Base-by-base conservation (phyloP, 2,113 vertebrate genomes). In the Hippocampus barbouri region DNA sequence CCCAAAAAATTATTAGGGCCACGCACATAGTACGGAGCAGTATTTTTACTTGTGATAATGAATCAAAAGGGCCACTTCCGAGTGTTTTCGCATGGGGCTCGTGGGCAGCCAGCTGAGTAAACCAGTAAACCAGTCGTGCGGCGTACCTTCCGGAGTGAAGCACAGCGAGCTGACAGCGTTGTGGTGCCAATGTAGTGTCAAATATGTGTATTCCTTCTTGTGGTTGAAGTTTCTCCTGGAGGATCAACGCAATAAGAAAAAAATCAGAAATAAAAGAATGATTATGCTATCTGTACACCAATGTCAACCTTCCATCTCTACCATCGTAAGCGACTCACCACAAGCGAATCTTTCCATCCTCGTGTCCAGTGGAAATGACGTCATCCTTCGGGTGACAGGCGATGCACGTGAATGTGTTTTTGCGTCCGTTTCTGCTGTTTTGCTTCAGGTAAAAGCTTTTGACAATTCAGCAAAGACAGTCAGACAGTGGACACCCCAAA, bases 291-390 rank as follows among this genome's bases (percentile, higher is more conserved):
- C 10, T 23, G 12, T 57, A 23, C 8, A 12, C n/a, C 23, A 15
- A 20, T 11, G 40, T 45, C 9, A 38, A 62, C 60, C 14, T 23
- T 18, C 16, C 27, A 14, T 62, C 23, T 2, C 10, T 45, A 3
- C 1, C 27, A 11, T 57, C 2, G 67, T 23, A 0, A 2, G 2
- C 7, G 1, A 72, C 94, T 74, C 83, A 98, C 97, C 97, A 99
- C 49, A 98, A 85, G 9, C 97, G 94, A 34, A 99, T 98, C 85
- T 95, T 97, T 53, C 97, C 97, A 51, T 98, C 96, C 41, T 88
- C 86, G 2, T 98, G 97, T 30, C 97, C 97, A 0, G 94, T 95
- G 34, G 97, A 96, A 1, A 99, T 95, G 83, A 96, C 98, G 53
- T 98, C 96, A 34, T 98, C 94, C 0, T 83, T 91, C 0, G 96